phyloP scores from a whole-genome alignment of 2,888 invertebrate genomes.

The Endotricha flammealis region DNA sequence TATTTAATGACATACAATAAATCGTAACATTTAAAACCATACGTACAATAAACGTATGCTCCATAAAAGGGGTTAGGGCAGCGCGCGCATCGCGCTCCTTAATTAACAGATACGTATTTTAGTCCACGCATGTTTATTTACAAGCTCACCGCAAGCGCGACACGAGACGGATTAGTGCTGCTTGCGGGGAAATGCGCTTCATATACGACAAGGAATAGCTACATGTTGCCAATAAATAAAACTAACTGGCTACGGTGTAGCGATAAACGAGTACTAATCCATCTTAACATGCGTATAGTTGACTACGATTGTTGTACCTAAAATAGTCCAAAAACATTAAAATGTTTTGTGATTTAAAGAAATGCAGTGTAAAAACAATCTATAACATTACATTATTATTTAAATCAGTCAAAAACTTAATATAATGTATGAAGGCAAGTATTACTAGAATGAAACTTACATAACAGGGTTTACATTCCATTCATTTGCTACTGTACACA shows the following conservation, averaged over 20 bases:
- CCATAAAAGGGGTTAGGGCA: conserved; percentile 1
- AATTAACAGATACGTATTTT: neutral
- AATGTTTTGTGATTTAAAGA: conserved; percentile 1
- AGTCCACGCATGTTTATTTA: no score
- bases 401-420: conserved; percentile 65
- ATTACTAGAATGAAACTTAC: conserved; percentile 45
- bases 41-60: conserved; percentile 44
- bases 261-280: conserved; percentile 33
- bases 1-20: conserved; percentile 58
- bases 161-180: conserved; percentile 33
- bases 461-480: conserved; percentile 37
- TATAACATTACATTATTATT: conserved; percentile 9
- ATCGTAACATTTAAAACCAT: conserved; percentile 56
- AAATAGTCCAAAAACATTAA: conserved; percentile 30
- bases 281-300: conserved; percentile 40
- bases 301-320: conserved; percentile 55
- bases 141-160: conserved; percentile 22
- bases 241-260: neutral
- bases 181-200: no score
- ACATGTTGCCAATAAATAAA: conserved; percentile 39
- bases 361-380: conserved; percentile 23
- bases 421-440: conserved; percentile 65
- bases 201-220: conserved; percentile 15
- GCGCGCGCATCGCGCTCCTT: neutral
- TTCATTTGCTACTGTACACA: conserved; percentile 10